phyloP scores from a whole-genome alignment of 2,888 invertebrate genomes.

The Lordiphosa andalusiaca region DNA sequence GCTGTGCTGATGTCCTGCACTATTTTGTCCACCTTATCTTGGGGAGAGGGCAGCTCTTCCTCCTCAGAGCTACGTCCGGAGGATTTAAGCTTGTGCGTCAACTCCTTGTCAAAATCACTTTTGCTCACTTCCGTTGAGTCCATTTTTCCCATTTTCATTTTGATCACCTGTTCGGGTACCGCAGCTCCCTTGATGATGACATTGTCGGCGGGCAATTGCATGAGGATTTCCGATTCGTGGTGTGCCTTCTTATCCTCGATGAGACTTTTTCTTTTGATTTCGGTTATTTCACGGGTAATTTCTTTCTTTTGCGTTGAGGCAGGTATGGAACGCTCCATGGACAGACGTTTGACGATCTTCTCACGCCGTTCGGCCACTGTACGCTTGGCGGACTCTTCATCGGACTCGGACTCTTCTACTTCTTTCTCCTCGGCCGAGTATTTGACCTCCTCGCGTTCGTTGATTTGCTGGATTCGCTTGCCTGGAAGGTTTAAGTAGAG shows the following conservation, averaged over 20 bases:
- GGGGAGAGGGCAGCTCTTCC: conserved; percentile 51
- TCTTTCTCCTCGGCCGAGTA: conserved; percentile 91
- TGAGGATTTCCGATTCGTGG: conserved; percentile 80
- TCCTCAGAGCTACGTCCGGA: conserved; percentile 76
- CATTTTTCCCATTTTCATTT: conserved; percentile 79
- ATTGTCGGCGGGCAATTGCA: conserved; percentile 80
- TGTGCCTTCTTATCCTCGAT: conserved; percentile 80
- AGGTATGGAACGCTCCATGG: conserved; percentile 85
- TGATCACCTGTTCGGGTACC: conserved; percentile 79
- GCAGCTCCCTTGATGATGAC: conserved; percentile 79
- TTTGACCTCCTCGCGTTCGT: conserved; percentile 86
- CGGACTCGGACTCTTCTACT: conserved; percentile 83
- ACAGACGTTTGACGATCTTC: conserved; percentile 87
- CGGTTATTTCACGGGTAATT: conserved; percentile 87
- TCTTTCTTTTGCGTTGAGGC: conserved; percentile 88
- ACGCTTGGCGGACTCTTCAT: conserved; percentile 85
- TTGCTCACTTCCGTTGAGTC: conserved; percentile 78
- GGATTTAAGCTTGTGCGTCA: conserved; percentile 79
- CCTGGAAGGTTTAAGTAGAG: conserved; percentile 53
- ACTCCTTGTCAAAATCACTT: conserved; percentile 79
- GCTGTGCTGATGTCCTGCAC: conserved; percentile 60
- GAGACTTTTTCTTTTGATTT: conserved; percentile 85
- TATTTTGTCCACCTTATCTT: conserved; percentile 62
- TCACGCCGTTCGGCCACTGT: conserved; percentile 89
- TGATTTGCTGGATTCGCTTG: conserved; percentile 79